Base-by-base conservation (phyloP, 2,113 vertebrate genomes). In the Synchiropus splendidus region DNA sequence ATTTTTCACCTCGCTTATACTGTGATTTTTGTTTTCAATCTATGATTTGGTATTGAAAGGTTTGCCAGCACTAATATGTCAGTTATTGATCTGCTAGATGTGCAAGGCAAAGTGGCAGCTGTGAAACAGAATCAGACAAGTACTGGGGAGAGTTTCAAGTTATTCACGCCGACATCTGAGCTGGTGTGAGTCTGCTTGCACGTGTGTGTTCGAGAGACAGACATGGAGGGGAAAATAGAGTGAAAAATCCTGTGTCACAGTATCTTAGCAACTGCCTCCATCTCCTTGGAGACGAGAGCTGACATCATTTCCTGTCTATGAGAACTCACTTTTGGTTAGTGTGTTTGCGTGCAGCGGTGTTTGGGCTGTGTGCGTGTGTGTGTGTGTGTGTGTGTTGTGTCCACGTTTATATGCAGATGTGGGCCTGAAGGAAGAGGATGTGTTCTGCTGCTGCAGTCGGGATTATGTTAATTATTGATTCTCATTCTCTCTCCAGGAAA, bases 191-290 rank as follows among this genome's bases (percentile, higher is more conserved):
- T 32, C 52, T 43, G 14, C 21, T 35, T 42, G 36, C 17, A 35
- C 27, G 40, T 38, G 54, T 51, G 45, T 33, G 21, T 36, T 33
- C 34, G 39, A 36, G 30, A 40, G 45, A 31, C 39, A 37, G 35
- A 32, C 46, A 32, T 52, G 33, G 21, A 5, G 21, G 21, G 21
- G 21, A 71, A 74, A 75, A 79, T 54, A 66, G 61, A 82, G 76
- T 75, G 70, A 78, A 75, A 77, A 81, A 82, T 80, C 72, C 73
- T 70, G 76, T 83, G 83, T 85, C 81, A 85, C 83, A 80, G 84
- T 86, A 85, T 86, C 83, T 85, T 84, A 86, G 84, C 84, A 86
- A 86, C 84, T 82, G 80, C 75, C 77, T 82, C 77, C 73, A 82
- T 85, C 83, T 82, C 82, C 84, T 84, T 86, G 83, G 84, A 85